Percentiles rank a stretch among this genome's conserved stretches.
phyloP scores from a whole-genome alignment of 2,888 invertebrate species.

The Orthosia cruda region DNA sequence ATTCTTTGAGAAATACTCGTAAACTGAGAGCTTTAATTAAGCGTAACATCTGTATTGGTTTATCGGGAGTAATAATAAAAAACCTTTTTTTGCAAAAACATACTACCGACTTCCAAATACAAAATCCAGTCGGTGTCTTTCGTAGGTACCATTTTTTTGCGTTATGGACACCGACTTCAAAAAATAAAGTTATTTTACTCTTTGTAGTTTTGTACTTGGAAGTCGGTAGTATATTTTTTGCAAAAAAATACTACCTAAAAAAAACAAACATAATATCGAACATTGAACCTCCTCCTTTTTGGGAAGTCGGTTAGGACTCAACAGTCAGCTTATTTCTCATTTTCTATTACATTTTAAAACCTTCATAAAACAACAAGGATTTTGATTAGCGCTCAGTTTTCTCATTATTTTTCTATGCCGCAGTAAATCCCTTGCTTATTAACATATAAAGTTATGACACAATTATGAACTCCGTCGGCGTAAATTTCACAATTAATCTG shows the following conservation, averaged over 20 bases:
- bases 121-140: no score
- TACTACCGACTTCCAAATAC: no score
- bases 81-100: no score
- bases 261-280: no score
- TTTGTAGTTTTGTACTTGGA: no score
- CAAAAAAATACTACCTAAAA: no score
- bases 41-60: slow-evolving; percentile 25
- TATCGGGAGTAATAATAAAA: slow-evolving; percentile 14
- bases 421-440: slow-evolving; percentile 31
- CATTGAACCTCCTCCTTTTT: no score
- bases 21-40: slow-evolving; percentile 20
- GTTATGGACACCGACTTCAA: no score
- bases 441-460: slow-evolving; percentile 18
- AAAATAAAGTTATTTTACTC: no score
- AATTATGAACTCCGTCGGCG: slow-evolving; percentile 6
- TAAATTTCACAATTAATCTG: slow-evolving; percentile 23
- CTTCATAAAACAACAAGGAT: slow-evolving; percentile 18
- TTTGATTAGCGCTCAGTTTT: slow-evolving; percentile 30
- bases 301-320: no score
- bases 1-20: slow-evolving; percentile 40
- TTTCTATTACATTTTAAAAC: background rate
- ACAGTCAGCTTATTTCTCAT: slow-evolving; percentile 1
- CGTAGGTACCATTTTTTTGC: no score
- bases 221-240: no score
- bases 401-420: slow-evolving; percentile 32